Conservation (phyloP, 2,888 invertebrate genomes). For the Orthosia gothica region DNA sequence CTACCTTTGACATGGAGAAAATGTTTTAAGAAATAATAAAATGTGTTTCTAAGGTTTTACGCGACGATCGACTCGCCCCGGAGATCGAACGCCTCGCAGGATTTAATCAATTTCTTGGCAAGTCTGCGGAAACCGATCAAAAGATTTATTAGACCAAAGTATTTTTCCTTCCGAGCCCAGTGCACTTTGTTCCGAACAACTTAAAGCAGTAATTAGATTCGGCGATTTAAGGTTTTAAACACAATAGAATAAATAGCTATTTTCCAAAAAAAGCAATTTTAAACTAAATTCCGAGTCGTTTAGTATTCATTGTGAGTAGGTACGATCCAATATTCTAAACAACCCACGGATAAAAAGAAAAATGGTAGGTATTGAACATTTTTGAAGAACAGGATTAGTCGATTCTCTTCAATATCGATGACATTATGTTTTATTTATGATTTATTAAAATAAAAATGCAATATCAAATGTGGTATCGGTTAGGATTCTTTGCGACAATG, state of each 20-base stretch:
- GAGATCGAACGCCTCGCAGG: conserved; percentile 56
- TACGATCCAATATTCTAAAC: conserved; percentile 32
- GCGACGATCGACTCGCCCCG: conserved; percentile 39
- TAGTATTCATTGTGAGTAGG: conserved; percentile 34
- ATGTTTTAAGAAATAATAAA: conserved; percentile 58
- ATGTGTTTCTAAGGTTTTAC: conserved; percentile 60
- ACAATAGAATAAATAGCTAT: conserved; percentile 31
- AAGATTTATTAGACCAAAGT: conserved; percentile 68
- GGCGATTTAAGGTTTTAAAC: conserved; percentile 40
- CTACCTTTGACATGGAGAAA: conserved; percentile 34
- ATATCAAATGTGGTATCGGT: neutral
- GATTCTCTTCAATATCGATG: too few relatives aligned
- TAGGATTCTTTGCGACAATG: neutral
- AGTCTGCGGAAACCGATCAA: conserved; percentile 64
- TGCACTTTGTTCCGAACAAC: conserved; percentile 32
- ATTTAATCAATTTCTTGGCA: conserved; percentile 72
- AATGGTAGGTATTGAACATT: conserved; percentile 7
- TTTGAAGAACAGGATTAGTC: neutral
- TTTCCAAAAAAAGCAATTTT: conserved; percentile 44
- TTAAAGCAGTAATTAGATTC: conserved; percentile 47
- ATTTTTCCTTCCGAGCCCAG: conserved; percentile 8
- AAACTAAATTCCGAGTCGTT: conserved; percentile 28
- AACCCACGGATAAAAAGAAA: conserved; percentile 1
- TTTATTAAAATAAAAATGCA: neutral
- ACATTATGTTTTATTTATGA: neutral